A percentile compares a stretch with the other conserved stretches of the same genome.
Evolutionary conservation across 2,888 invertebrate genomes (phyloP).

Genomic region (Ectobius pallidus): DNA sequence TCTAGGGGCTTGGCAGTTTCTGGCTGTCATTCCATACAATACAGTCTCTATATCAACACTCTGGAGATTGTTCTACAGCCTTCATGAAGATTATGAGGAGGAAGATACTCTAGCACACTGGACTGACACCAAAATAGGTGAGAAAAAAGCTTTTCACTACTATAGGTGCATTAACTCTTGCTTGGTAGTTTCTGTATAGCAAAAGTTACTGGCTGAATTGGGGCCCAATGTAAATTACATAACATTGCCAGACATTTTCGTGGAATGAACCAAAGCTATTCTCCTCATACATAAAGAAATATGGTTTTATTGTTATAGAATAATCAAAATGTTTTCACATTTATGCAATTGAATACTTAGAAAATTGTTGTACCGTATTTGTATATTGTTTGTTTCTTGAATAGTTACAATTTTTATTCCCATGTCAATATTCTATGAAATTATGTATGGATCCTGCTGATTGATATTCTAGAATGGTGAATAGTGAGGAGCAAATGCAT

Average conservation of each 20-base stretch:
- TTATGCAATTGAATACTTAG: too few relatives aligned
- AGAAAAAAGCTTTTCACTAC: constrained; percentile 6
- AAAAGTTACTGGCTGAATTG: not conserved
- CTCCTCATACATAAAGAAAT: too few relatives aligned
- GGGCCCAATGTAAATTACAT: not conserved
- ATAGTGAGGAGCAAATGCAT: too few relatives aligned
- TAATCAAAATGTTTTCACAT: too few relatives aligned
- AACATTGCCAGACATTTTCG: not conserved
- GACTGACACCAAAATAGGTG: constrained; percentile 3
- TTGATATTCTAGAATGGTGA: too few relatives aligned
- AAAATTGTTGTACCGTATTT: too few relatives aligned
- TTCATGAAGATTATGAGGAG: constrained; percentile 62
- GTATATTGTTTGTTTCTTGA: too few relatives aligned
- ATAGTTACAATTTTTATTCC: too few relatives aligned
- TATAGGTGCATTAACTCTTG: not conserved
- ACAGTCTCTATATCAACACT: constrained; percentile 62
- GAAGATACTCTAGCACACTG: constrained; percentile 45
- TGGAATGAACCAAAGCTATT: too few relatives aligned
- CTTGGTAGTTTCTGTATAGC: constrained; percentile 27
- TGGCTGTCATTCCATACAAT: constrained; percentile 74
- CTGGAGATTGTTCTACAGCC: constrained; percentile 70
- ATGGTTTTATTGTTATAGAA: too few relatives aligned
- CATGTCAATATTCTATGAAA: too few relatives aligned
- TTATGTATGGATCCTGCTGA: too few relatives aligned
- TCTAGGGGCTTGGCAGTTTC: constrained; percentile 81